Percentiles rank a stretch among this genome's conserved stretches.
Conservation (phyloP, 37 sponge, comb jelly and placozoan species). For the Spongilla lacustris region DNA sequence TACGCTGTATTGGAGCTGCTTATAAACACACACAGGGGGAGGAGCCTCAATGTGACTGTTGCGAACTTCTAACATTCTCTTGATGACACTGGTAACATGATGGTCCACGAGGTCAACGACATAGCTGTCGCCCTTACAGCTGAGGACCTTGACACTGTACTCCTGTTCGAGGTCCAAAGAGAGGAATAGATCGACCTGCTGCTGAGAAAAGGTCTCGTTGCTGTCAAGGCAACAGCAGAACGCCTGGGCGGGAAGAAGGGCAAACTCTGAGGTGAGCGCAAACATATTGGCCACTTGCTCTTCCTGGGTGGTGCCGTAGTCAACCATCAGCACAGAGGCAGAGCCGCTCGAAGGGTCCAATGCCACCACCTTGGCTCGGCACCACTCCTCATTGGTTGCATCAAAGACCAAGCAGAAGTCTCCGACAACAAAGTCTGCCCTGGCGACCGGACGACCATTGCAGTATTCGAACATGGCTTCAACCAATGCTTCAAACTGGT, state of each 20-base stretch:
- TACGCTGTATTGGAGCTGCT: conserved; percentile 7
- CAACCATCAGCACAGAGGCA: conserved; percentile 61
- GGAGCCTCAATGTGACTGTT: not conserved
- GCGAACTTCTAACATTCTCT: not conserved
- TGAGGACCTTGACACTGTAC: conserved; percentile 18
- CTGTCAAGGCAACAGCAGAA: conserved; percentile 41
- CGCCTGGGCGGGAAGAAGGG: conserved; percentile 50
- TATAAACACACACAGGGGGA: not conserved
- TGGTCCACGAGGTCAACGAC: conserved; percentile 44
- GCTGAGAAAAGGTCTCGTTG: not conserved
- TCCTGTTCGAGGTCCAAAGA: conserved; percentile 52
- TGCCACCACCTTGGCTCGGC: conserved; percentile 62
- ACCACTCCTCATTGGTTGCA: conserved; percentile 66
- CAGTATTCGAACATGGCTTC: conserved; percentile 64
- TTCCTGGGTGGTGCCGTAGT: conserved; percentile 74
- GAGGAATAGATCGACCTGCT: conserved; percentile 29
- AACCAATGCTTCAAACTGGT: conserved; percentile 62
- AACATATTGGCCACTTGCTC: conserved; percentile 19
- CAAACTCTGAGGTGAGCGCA: conserved; percentile 12
- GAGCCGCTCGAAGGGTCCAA: not conserved
- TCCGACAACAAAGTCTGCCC: conserved; percentile 20
- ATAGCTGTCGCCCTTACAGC: conserved; percentile 8
- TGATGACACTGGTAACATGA: conserved; percentile 3
- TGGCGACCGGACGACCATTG: conserved; percentile 3
- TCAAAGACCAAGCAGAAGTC: conserved; percentile 63